phyloP scores from a whole-genome alignment of 2,888 invertebrate species.

The Aradus depressus region DNA sequence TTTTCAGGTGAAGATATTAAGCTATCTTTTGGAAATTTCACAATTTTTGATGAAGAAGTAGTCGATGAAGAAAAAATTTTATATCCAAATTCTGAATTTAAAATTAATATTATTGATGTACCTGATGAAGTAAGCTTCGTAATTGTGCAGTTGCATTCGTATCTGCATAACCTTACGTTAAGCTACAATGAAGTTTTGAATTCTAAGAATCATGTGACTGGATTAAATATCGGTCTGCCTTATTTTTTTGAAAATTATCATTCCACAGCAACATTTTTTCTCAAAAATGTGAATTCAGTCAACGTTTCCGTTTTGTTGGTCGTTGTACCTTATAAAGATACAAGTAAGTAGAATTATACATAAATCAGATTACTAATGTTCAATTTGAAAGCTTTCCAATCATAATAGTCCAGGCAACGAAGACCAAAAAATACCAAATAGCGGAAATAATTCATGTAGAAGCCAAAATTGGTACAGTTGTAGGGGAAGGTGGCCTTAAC shows the following conservation, averaged over 20 bases:
- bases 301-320: slow-evolving; percentile 39
- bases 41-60: slow-evolving; percentile 12
- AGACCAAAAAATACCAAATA: no score
- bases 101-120: slow-evolving; percentile 39
- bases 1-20: slow-evolving; percentile 16
- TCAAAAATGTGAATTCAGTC: slow-evolving; percentile 39
- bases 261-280: slow-evolving; percentile 35
- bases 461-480: no score
- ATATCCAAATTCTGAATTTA: slow-evolving; percentile 8
- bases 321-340: slow-evolving; percentile 42
- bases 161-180: slow-evolving; percentile 45
- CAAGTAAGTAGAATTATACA: slow-evolving; percentile 38
- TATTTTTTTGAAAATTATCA: slow-evolving; percentile 30
- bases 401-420: no score
- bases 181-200: slow-evolving; percentile 38
- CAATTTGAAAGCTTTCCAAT: no score
- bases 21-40: slow-evolving; percentile 13
- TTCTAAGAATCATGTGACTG: slow-evolving; percentile 39
- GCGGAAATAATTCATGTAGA: no score
- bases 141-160: slow-evolving; percentile 53
- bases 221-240: slow-evolving; percentile 51
- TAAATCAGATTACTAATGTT: slow-evolving; percentile 24
- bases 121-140: slow-evolving; percentile 44
- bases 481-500: no score
- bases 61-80: slow-evolving; percentile 19